These are phyloP conservation scores for Podocnemis expansa DNA, from an alignment of 2,113 vertebrate species.

Conservation along the genomic window DNA sequence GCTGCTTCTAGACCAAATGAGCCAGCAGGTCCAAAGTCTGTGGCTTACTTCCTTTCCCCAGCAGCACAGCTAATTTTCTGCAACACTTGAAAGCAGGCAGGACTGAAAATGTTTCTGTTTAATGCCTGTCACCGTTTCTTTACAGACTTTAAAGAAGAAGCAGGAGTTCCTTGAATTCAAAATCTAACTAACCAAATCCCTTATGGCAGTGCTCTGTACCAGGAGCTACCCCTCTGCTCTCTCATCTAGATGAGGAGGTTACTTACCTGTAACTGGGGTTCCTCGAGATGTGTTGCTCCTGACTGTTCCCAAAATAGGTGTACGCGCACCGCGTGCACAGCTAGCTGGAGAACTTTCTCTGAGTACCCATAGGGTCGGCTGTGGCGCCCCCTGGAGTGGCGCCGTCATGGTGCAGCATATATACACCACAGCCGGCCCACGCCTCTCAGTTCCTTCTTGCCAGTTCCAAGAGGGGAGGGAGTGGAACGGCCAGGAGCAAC, in stretches of 20 bases:
- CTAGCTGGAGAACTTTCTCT: no score
- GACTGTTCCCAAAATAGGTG: no score
- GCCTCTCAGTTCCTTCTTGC: no score
- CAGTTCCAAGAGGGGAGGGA: no score
- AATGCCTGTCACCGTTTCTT: neutral
- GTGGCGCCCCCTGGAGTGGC: no score
- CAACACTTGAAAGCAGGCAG: neutral
- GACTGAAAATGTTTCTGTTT: neutral
- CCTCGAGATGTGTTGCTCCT: no score
- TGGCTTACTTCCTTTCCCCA: neutral
- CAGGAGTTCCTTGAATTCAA: neutral
- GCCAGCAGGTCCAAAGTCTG: constrained; percentile 17
- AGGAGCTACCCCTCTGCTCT: neutral
- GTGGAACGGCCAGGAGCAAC: no score
- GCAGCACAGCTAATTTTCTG: neutral
- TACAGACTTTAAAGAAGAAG: neutral
- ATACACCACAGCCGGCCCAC: no score
- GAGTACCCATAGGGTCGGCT: no score
- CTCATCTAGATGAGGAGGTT: neutral
- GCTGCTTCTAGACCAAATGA: neutral
- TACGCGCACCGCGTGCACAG: no score
- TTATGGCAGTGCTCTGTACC: neutral
- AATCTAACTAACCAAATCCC: neutral
- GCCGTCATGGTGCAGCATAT: no score
- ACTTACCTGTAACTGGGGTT: no score